Evolutionary conservation across 2,113 vertebrate species (phyloP), one percentile per base, ranked within the genome.

Genomic region (Hystrix brachyura): DNA sequence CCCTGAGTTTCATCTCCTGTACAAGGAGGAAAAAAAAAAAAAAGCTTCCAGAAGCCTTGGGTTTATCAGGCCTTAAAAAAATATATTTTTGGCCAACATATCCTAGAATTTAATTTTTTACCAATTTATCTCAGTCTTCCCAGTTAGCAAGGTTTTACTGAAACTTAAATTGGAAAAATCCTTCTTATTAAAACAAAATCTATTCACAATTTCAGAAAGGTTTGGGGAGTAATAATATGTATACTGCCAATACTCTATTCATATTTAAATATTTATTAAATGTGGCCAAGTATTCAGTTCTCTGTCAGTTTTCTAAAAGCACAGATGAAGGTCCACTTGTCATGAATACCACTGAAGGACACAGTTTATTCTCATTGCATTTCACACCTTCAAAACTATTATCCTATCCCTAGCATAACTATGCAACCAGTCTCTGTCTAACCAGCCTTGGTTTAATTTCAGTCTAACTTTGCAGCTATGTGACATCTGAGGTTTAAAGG

Each of bases 101-200:
- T 46, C 17, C 64, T 59, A 92, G 21, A 92, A 84, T 59, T 96
- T 64, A 79, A 80, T 51, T 69, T 87, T 94, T 57, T 48, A 92
- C 32, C 53, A 87, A 74, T 92, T 92, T 38, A 88, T 53, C 78
- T 83, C 32, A 91, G 83, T 14, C 25, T 88, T 93, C 74, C n/a
- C 19, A 95, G 80, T 60, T 85, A 97, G 27, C 46, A 92, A 94
- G 43, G 19, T 71, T 88, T 91, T 79, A 87, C 48, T 92, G 25
- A 87, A 93, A 94, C 13, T 93, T 82, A 72, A 94, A 92, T 32
- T 90, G 74, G 62, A 85, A 93, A 96, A 96, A 7, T 38, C 19
- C 76, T 57, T 87, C 55, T 78, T 81, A 59, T 23, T 65, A 78
- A 34, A 92, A 62, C 12, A 93, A 90, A 96, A 65, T 5, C 48